Conservation (phyloP, 2,113 vertebrate species). For the Chitala chitala region DNA sequence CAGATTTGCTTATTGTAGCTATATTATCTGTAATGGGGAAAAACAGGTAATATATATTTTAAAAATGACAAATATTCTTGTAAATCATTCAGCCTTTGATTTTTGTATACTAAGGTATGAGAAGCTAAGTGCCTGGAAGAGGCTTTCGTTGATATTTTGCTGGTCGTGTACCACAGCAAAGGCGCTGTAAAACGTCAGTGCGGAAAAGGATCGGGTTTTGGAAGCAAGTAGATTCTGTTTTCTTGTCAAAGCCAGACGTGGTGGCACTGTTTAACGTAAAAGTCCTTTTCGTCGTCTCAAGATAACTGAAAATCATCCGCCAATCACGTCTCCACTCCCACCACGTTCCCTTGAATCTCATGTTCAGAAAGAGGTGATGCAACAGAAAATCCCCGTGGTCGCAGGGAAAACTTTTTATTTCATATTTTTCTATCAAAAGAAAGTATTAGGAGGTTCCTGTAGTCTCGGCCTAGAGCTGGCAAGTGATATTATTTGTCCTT, state of each 20-base stretch:
- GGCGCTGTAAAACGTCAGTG: not conserved
- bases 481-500: slow-evolving; percentile 41
- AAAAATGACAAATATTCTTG: too few species aligned
- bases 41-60: too few species aligned
- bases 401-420: not conserved
- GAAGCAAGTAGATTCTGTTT: too few species aligned
- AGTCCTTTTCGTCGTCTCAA: not conserved
- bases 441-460: not conserved
- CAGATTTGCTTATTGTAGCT: too few species aligned
- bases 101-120: not conserved
- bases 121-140: slow-evolving; percentile 9
- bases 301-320: not conserved
- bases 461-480: not conserved
- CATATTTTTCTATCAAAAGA: not conserved
- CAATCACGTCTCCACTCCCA: not conserved
- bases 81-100: not conserved
- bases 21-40: too few species aligned
- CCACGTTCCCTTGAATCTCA: not conserved
- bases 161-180: not conserved
- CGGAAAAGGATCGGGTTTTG: too few species aligned
- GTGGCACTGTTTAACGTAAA: not conserved
- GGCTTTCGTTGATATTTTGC: not conserved
- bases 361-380: not conserved
- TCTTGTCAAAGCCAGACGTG: not conserved
- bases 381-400: not conserved